phyloP scores from a whole-genome alignment of 2,113 vertebrate genomes.

The Oryzias melastigma region DNA sequence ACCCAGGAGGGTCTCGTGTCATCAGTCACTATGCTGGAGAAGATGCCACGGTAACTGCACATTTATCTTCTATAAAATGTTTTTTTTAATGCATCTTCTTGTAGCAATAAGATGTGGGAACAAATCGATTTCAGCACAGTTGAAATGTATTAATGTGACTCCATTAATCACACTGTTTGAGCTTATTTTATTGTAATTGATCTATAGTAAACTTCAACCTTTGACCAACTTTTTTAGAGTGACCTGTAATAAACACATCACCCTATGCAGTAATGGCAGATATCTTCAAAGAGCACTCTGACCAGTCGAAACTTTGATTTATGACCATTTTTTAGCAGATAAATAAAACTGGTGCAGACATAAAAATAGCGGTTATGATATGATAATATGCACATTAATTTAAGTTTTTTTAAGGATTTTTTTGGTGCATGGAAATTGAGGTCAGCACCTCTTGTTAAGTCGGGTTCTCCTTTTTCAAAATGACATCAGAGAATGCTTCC shows the following conservation, averaged over 20 bases:
- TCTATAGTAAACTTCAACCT: background rate
- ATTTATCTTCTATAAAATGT: background rate
- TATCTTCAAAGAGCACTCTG: slow-evolving; percentile 1
- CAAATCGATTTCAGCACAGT: no score
- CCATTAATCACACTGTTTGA: no score
- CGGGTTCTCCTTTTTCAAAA: no score
- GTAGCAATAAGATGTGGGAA: background rate
- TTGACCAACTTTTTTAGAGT: background rate
- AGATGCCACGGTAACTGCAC: slow-evolving; percentile 87
- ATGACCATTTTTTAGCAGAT: background rate
- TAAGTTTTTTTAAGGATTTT: no score
- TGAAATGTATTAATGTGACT: no score
- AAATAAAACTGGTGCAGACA: background rate
- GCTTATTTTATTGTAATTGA: no score
- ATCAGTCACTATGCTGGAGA: slow-evolving; percentile 91
- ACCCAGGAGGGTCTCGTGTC: slow-evolving; percentile 89
- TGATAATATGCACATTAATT: no score
- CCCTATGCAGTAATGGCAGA: background rate
- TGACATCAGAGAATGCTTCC: no score
- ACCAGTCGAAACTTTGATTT: background rate
- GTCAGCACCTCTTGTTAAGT: no score
- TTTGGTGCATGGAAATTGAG: no score
- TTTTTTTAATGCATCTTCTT: no score
- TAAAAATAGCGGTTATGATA: no score
- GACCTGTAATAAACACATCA: slow-evolving; percentile 7